Evolutionary conservation across 2,888 invertebrate genomes (phyloP).

Genomic region (Drosophila anomalata): DNA sequence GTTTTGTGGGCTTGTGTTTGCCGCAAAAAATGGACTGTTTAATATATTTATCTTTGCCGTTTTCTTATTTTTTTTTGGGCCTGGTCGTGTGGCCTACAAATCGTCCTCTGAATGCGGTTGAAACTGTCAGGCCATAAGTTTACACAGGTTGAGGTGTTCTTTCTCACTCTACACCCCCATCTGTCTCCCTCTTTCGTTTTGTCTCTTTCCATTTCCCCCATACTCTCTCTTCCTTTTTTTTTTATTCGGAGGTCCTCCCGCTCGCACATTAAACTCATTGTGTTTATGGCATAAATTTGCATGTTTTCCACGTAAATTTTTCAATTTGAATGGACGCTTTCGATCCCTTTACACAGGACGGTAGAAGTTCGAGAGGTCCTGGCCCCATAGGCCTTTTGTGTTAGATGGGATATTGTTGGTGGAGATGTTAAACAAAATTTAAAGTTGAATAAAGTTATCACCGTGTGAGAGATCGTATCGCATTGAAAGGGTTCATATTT

Average conservation of each 20-base stretch:
- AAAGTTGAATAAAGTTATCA: conserved; percentile 38
- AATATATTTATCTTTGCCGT: conserved; percentile 24
- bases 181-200: background rate
- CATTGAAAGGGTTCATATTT: conserved; percentile 20
- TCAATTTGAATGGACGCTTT: conserved; percentile 73
- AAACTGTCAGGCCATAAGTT: conserved; percentile 64
- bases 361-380: conserved; percentile 13
- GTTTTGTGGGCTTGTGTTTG: conserved; percentile 22
- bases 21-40: conserved; percentile 36
- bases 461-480: conserved; percentile 32
- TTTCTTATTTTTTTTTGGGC: conserved; percentile 16
- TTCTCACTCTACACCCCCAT: conserved; percentile 17
- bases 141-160: conserved; percentile 44
- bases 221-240: background rate
- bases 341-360: conserved; percentile 26
- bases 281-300: conserved; percentile 81
- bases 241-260: conserved; percentile 25
- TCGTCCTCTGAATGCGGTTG: conserved; percentile 70
- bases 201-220: background rate
- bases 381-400: conserved; percentile 33
- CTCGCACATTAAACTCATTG: conserved; percentile 76
- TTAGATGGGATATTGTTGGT: conserved; percentile 42
- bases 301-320: conserved; percentile 79
- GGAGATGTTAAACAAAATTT: conserved; percentile 36
- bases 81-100: conserved; percentile 63